Conservation (phyloP, 2,113 vertebrate genomes). For the Brachypteracias leptosomus region DNA sequence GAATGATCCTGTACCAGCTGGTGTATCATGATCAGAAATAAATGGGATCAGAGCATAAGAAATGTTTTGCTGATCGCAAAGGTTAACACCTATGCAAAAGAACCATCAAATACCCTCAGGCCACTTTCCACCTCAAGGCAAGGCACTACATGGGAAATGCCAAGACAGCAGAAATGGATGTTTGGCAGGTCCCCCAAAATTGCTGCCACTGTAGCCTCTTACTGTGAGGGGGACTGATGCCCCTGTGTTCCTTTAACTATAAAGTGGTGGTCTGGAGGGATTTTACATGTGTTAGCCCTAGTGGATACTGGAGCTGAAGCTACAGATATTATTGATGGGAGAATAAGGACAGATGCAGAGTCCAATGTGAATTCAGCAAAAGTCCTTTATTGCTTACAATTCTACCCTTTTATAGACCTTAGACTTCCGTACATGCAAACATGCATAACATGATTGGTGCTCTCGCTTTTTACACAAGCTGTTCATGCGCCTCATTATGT, state of each 20-base stretch:
- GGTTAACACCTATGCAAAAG: not conserved
- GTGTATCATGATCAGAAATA: not conserved
- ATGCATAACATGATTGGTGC: no score
- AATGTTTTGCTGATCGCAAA: not conserved
- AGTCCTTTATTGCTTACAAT: no score
- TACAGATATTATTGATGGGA: not conserved
- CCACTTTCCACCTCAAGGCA: not conserved
- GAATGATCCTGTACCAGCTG: not conserved
- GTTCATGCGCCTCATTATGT: no score
- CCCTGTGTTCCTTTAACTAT: not conserved
- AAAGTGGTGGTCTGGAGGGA: not conserved
- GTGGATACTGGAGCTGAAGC: not conserved
- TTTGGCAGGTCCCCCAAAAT: not conserved
- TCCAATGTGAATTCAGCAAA: no score
- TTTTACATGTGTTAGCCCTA: not conserved
- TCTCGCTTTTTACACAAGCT: no score
- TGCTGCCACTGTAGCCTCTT: not conserved
- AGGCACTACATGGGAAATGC: not conserved
- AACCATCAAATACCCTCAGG: not conserved
- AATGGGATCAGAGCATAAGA: not conserved
- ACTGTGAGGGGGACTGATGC: rapidly evolving
- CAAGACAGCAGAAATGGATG: not conserved
- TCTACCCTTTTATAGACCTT: no score
- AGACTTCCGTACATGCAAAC: no score
- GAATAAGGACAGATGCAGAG: no score